Percentiles rank a stretch among this genome's conserved stretches.
These are phyloP conservation scores for Apodemia duryi DNA, from an alignment of 2,888 invertebrate species.

Conservation along the genomic window DNA sequence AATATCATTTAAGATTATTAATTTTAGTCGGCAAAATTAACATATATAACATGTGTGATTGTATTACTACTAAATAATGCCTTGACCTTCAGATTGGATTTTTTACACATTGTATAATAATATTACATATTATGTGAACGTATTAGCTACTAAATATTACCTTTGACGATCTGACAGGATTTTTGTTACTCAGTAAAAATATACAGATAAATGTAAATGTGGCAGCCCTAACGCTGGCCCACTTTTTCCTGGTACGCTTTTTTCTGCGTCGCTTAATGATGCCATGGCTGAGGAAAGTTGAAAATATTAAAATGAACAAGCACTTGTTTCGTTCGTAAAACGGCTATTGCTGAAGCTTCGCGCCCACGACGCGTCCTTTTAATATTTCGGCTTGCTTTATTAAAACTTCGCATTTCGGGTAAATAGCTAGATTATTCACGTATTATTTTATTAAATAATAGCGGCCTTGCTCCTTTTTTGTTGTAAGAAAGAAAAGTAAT, in stretches of 20 bases:
- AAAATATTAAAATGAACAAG: slow-evolving; percentile 77
- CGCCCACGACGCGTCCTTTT: slow-evolving; percentile 44
- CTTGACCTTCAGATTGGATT: no score
- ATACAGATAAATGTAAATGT: not conserved
- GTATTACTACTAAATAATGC: no score
- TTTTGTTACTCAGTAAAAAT: not conserved
- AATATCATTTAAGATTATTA: no score
- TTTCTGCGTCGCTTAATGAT: slow-evolving; percentile 66
- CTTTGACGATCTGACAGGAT: no score
- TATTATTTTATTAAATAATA: not conserved
- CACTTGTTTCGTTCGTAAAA: slow-evolving; percentile 70
- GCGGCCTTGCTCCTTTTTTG: no score
- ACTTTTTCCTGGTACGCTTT: slow-evolving; percentile 59
- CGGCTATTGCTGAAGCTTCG: slow-evolving; percentile 62
- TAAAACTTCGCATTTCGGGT: slow-evolving; percentile 4
- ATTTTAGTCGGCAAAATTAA: no score
- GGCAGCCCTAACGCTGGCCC: slow-evolving; percentile 39
- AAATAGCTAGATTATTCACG: slow-evolving; percentile 1
- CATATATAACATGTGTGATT: no score
- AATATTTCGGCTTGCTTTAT: slow-evolving; percentile 37
- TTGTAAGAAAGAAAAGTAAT: no score
- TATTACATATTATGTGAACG: no score
- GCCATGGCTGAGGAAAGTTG: slow-evolving; percentile 59
- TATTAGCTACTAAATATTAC: no score
- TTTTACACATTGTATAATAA: no score